These are phyloP conservation scores for Amphiprion percula DNA, from an alignment of 2,113 vertebrate species.

Conservation along the genomic window DNA sequence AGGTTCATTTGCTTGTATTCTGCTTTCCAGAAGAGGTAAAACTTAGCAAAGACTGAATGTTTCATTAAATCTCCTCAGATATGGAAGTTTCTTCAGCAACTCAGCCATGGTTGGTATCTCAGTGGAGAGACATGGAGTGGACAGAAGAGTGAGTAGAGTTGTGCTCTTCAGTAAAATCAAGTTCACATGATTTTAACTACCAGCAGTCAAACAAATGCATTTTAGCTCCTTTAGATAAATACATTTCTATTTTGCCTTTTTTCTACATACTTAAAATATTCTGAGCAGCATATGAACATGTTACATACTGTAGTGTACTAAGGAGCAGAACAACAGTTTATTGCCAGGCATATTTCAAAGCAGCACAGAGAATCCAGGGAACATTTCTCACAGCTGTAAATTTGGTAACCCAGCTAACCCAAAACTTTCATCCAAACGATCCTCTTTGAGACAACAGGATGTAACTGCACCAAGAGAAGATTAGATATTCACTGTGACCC, in stretches of 20 bases:
- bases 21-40: too few species aligned
- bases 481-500: too few species aligned
- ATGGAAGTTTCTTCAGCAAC: neutral
- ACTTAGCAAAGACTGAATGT: neutral
- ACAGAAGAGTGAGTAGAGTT: constrained; percentile 70
- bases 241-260: neutral
- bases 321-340: too few species aligned
- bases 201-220: neutral
- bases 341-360: too few species aligned
- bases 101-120: neutral
- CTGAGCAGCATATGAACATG: neutral
- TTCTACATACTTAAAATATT: neutral
- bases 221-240: neutral
- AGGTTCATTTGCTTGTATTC: neutral
- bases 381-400: too few species aligned
- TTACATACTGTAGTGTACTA: too few species aligned
- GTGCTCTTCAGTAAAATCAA: neutral
- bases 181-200: neutral
- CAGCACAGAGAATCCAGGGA: too few species aligned
- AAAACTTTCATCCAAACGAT: too few species aligned
- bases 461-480: too few species aligned
- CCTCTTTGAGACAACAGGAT: too few species aligned
- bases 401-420: too few species aligned
- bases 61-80: neutral
- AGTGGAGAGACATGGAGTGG: constrained; percentile 76